Percentiles rank a stretch among this genome's conserved stretches.
Evolutionary conservation across 2,797 vertebrate species (phyloP).

Genomic region (Peromyscus attwateri): DNA sequence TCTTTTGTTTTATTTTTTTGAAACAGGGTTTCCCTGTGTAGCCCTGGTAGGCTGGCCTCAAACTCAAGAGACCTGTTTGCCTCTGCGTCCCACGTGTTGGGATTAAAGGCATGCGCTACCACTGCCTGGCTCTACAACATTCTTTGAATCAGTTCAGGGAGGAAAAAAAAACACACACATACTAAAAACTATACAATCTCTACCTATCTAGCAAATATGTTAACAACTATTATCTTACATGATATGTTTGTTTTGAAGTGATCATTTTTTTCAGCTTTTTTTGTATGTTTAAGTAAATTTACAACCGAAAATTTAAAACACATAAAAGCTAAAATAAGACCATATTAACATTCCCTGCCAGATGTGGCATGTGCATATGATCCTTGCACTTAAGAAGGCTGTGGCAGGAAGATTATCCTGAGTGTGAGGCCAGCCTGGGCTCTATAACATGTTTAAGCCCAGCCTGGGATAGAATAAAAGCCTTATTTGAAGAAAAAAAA

Average conservation of each 20-base stretch:
- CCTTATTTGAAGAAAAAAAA: not conserved
- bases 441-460: not conserved
- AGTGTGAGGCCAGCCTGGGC: not conserved
- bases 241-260: slow-evolving; percentile 5
- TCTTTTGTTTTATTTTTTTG: not conserved
- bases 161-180: not conserved
- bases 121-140: not conserved
- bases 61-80: not conserved
- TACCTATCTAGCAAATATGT: not conserved
- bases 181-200: not conserved
- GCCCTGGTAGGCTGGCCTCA: not conserved
- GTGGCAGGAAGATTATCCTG: not conserved
- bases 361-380: not conserved
- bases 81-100: not conserved
- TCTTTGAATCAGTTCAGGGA: slow-evolving; percentile 26
- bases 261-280: slow-evolving; percentile 42
- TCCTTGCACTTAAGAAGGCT: not conserved
- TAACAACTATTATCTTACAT: slow-evolving; percentile 39
- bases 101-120: not conserved
- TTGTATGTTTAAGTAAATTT: slow-evolving; percentile 49
- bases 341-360: not conserved
- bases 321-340: slow-evolving; percentile 34
- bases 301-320: slow-evolving; percentile 32
- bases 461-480: not conserved
- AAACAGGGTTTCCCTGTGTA: not conserved